These are phyloP conservation scores for Cheilosia pagana DNA, from an alignment of 2,888 invertebrate species.

Conservation along the genomic window DNA sequence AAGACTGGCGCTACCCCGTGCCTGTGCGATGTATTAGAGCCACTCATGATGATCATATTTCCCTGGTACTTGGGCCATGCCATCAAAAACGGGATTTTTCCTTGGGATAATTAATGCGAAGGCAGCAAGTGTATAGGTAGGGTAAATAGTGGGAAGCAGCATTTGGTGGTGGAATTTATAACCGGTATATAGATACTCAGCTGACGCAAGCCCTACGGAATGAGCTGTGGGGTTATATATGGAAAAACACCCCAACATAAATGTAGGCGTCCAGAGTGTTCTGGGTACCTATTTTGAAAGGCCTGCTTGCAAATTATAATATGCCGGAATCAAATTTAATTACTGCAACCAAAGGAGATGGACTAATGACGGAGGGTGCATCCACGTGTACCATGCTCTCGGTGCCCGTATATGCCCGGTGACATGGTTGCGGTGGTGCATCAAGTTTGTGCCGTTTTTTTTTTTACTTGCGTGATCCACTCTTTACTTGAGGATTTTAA, in stretches of 20 bases:
- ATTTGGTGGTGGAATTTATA: conserved; percentile 11
- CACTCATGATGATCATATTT: conserved; percentile 72
- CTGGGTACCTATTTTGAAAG: conserved; percentile 4
- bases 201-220: neutral
- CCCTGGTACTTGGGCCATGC: conserved; percentile 46
- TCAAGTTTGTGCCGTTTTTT: neutral
- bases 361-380: conserved; percentile 64
- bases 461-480: conserved; percentile 8
- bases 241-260: neutral
- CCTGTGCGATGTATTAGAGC: conserved; percentile 33
- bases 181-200: neutral
- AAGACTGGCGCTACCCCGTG: conserved; percentile 9
- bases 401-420: conserved; percentile 8
- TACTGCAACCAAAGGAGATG: conserved; percentile 56
- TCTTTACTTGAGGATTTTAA: neutral
- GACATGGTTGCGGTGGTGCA: conserved; percentile 28
- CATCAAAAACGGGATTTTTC: conserved; percentile 54
- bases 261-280: neutral
- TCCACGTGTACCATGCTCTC: conserved; percentile 33
- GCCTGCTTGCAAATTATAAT: conserved; percentile 3
- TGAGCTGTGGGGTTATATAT: neutral
- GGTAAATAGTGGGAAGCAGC: conserved; percentile 18
- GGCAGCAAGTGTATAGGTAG: neutral
- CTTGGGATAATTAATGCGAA: conserved; percentile 61
- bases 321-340: conserved; percentile 61